Conservation (phyloP, 2,797 vertebrate genomes). For the Paedocypris micromegethes region DNA sequence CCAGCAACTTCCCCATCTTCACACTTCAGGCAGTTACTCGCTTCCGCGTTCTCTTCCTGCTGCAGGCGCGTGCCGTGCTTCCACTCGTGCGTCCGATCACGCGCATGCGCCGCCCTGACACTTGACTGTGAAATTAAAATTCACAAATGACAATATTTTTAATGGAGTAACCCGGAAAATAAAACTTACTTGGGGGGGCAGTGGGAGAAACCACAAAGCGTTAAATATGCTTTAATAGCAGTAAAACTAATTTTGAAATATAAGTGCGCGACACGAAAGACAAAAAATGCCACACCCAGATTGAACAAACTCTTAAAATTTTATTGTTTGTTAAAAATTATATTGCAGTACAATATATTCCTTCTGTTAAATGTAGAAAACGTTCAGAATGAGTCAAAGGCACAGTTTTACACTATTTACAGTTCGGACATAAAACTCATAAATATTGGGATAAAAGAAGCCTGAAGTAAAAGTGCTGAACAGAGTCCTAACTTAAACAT, state of each 20-base stretch:
- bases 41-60: constrained; percentile 20
- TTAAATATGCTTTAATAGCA: too few relatives aligned
- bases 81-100: too few relatives aligned
- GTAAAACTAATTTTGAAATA: too few relatives aligned
- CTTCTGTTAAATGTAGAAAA: constrained; percentile 87
- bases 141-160: too few relatives aligned
- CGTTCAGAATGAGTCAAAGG: constrained; percentile 88
- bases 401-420: constrained; percentile 97
- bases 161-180: too few relatives aligned
- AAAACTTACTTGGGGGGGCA: too few relatives aligned
- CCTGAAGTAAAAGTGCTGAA: constrained; percentile 89
- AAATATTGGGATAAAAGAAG: constrained; percentile 94
- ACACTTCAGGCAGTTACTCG: constrained; percentile 9
- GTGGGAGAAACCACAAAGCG: too few relatives aligned
- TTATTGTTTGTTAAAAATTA: constrained; percentile 78
- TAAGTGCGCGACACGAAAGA: constrained; percentile 29
- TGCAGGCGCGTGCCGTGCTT: background rate
- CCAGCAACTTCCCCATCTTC: constrained; percentile 41
- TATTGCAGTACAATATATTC: constrained; percentile 81
- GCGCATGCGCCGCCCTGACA: too few relatives aligned
- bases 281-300: constrained; percentile 16
- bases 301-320: constrained; percentile 68
- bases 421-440: constrained; percentile 83
- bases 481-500: constrained; percentile 70
- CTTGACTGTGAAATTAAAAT: too few relatives aligned